Conservation (phyloP, 1,140 invertebrate species). For the Bombus difficillimus region DNA sequence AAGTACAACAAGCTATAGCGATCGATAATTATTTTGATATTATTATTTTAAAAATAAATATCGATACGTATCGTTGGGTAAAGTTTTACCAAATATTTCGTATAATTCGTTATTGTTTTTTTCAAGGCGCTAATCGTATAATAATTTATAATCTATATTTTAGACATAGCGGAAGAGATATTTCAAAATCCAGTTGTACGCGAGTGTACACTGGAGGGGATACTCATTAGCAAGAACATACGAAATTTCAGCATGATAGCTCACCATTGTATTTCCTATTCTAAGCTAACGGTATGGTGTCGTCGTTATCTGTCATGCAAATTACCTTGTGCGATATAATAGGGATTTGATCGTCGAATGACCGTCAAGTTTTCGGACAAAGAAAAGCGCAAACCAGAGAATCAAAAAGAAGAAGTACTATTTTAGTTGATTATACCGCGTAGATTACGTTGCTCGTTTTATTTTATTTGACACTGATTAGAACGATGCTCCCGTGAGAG, state of each 20-base stretch:
- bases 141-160: no score
- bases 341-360: not conserved
- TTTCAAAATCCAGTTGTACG: no score
- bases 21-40: conserved; percentile 13
- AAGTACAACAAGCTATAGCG: not conserved
- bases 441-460: not conserved
- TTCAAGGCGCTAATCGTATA: not conserved
- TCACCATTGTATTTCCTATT: not conserved
- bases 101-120: conserved; percentile 3
- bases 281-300: not conserved
- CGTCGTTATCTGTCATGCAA: not conserved
- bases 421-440: not conserved
- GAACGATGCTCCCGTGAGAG: no score
- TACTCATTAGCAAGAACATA: no score
- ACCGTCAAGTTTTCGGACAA: not conserved
- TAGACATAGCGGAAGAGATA: no score
- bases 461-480: not conserved
- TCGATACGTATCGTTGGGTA: not conserved
- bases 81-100: not conserved
- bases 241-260: not conserved
- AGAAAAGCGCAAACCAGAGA: not conserved
- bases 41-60: not conserved
- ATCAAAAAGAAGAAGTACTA: not conserved
- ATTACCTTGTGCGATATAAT: not conserved
- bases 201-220: no score